Conservation (phyloP, 2,113 vertebrate genomes). For the Ictalurus furcatus region DNA sequence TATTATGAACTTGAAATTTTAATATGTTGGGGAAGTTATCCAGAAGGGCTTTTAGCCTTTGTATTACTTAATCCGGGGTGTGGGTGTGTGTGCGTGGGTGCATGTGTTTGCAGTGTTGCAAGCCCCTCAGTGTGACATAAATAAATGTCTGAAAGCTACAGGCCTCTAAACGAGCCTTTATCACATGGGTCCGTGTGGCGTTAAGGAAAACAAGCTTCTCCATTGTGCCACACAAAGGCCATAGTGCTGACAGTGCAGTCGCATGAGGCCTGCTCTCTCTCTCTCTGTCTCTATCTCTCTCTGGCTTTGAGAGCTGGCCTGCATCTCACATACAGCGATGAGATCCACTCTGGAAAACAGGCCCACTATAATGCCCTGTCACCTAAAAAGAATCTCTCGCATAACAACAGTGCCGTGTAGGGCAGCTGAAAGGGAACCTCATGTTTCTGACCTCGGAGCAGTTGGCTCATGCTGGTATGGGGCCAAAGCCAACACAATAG, state of each 20-base stretch:
- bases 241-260: conserved; percentile 76
- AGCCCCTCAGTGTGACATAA: conserved; percentile 70
- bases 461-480: not conserved
- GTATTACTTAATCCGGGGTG: conserved; percentile 28
- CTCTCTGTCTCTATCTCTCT: not conserved
- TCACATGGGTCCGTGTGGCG: conserved; percentile 71
- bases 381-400: conserved; percentile 34
- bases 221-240: conserved; percentile 77
- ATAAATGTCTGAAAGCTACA: conserved; percentile 71
- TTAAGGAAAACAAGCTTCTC: conserved; percentile 78
- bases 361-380: conserved; percentile 32
- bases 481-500: conserved; percentile 1
- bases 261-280: conserved; percentile 60
- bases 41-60: not conserved
- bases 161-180: conserved; percentile 66
- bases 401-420: conserved; percentile 10
- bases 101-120: conserved; percentile 62
- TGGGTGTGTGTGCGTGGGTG: conserved; percentile 44
- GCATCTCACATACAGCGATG: conserved; percentile 62
- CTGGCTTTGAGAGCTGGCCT: conserved; percentile 34
- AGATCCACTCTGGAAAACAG: conserved; percentile 58
- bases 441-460: conserved; percentile 24
- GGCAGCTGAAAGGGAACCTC: conserved; percentile 13
- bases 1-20: not conserved
- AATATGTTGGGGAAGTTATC: not conserved